Conservation (phyloP, 2,113 vertebrate genomes). For the Chaetorhynchus papuensis region DNA sequence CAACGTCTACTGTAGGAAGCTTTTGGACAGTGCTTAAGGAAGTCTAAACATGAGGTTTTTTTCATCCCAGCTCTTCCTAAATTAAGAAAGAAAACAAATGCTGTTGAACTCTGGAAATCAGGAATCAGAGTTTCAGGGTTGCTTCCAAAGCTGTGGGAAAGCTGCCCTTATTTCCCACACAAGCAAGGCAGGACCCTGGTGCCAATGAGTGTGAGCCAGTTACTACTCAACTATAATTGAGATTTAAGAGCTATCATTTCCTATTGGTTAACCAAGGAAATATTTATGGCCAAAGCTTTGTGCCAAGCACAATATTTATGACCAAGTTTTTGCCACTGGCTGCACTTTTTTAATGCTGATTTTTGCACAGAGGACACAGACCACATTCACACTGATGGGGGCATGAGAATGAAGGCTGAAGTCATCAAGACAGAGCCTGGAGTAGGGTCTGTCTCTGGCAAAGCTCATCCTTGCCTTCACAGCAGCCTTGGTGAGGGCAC, state of each 20-base stretch:
- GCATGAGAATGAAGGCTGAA: background rate
- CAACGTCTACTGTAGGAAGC: background rate
- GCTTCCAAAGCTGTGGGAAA: conserved; percentile 11
- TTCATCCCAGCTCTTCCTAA: background rate
- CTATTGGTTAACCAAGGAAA: conserved; percentile 59
- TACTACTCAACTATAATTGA: conserved; percentile 46
- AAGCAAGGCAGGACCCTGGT: background rate
- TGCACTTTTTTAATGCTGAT: background rate
- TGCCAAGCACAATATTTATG: conserved; percentile 63
- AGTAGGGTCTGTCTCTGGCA: background rate
- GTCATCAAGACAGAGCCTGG: background rate
- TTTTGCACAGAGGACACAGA: background rate
- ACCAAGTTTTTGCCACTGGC: conserved; percentile 20
- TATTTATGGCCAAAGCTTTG: conserved; percentile 48
- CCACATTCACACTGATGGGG: background rate
- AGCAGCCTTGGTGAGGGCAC: background rate
- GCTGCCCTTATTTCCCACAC: background rate
- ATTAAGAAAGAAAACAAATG: background rate
- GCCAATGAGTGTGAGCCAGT: conserved; percentile 30
- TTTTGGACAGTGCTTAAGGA: background rate
- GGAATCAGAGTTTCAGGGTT: background rate
- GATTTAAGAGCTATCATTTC: conserved; percentile 56
- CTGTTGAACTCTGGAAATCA: background rate
- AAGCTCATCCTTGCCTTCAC: background rate
- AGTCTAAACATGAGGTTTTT: background rate